phyloP scores from a whole-genome alignment of 2,113 vertebrate genomes.

The Dendrocopos noguchii region DNA sequence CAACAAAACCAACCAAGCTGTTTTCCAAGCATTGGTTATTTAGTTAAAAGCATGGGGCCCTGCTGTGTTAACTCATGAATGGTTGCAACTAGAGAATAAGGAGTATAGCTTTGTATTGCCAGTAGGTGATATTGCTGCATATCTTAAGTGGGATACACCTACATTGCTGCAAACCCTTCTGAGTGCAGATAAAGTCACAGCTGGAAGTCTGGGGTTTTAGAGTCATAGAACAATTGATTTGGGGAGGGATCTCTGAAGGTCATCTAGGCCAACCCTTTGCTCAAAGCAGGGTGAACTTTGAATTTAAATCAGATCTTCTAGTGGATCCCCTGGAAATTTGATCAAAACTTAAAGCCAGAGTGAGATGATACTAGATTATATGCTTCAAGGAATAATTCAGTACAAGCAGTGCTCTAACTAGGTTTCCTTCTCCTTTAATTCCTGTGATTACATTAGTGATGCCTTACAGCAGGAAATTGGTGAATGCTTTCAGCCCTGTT shows the following conservation, averaged over 20 bases:
- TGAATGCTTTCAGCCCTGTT: constrained; percentile 3
- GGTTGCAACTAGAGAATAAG: background rate
- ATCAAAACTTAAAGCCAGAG: constrained; percentile 17
- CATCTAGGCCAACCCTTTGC: background rate
- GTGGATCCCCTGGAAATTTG: background rate
- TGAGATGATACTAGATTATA: background rate
- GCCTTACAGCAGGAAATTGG: background rate
- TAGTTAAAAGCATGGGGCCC: background rate
- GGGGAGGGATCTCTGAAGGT: background rate
- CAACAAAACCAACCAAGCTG: background rate
- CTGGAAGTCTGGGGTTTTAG: background rate
- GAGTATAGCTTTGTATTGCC: background rate
- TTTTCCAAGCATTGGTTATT: background rate
- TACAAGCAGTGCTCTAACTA: background rate
- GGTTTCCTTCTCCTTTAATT: constrained; percentile 26
- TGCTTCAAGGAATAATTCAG: background rate
- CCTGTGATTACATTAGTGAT: background rate
- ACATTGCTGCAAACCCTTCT: background rate
- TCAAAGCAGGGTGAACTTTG: background rate
- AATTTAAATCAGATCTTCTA: constrained; percentile 22
- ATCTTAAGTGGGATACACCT: background rate
- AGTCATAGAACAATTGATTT: background rate
- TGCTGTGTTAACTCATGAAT: background rate
- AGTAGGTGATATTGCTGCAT: background rate
- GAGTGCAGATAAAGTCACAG: background rate